Evolutionary conservation across 2,888 invertebrate species (phyloP).

Genomic region (Amphipyra berbera): DNA sequence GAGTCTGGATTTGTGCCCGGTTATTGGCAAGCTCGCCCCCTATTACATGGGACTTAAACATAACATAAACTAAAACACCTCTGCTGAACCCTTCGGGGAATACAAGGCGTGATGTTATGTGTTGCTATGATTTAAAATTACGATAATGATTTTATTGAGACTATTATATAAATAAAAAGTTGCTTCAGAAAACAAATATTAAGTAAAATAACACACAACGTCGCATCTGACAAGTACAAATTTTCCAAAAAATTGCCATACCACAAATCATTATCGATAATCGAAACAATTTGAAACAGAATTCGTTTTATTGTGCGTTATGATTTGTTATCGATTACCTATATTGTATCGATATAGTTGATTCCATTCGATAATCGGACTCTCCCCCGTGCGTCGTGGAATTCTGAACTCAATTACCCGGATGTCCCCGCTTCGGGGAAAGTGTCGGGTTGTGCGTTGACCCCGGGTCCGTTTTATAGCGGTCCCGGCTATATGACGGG

Average conservation of each 20-base stretch:
- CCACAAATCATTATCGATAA: slow-evolving; percentile 38
- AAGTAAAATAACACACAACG: too few species aligned
- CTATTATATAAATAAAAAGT: too few species aligned
- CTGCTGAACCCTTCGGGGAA: too few species aligned
- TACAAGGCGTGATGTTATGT: too few species aligned
- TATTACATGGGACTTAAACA: too few species aligned
- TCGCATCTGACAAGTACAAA: slow-evolving; percentile 10
- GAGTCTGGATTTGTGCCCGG: too few species aligned
- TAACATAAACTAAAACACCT: too few species aligned
- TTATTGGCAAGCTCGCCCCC: too few species aligned
- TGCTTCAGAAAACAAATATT: too few species aligned
- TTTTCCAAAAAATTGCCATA: slow-evolving; percentile 30
- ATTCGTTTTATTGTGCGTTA: slow-evolving; percentile 46
- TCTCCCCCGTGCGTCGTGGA: slow-evolving; percentile 41
- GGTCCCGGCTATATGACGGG: slow-evolving; percentile 42
- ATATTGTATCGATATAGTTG: slow-evolving; percentile 43
- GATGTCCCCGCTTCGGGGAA: slow-evolving; percentile 32
- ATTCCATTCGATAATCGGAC: slow-evolving; percentile 52
- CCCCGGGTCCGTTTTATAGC: slow-evolving; percentile 50
- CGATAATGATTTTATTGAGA: too few species aligned
- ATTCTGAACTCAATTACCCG: slow-evolving; percentile 54
- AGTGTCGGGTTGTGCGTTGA: slow-evolving; percentile 54
- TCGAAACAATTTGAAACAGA: slow-evolving; percentile 47
- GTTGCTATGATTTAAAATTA: too few species aligned
- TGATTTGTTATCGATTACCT: slow-evolving; percentile 51